Percentiles rank a stretch among this genome's conserved stretches.
Evolutionary conservation across 2,113 vertebrate species (phyloP).

Genomic region (Neogale vison): DNA sequence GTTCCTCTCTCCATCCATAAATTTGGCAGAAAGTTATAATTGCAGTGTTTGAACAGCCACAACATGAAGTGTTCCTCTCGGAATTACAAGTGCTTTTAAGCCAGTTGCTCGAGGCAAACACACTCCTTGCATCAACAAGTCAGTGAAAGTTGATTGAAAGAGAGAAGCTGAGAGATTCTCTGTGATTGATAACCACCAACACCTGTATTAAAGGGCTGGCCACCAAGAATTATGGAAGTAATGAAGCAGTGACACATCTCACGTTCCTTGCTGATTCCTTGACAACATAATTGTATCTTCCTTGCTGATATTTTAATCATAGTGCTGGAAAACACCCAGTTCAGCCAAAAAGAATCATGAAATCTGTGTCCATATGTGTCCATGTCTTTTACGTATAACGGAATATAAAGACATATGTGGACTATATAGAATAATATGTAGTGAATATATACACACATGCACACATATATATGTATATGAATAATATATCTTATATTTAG

Average conservation of each 20-base stretch:
- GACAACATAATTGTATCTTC: slow-evolving; percentile 79
- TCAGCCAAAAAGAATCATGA: slow-evolving; percentile 43
- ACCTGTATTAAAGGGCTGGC: slow-evolving; percentile 85
- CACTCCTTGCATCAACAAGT: slow-evolving; percentile 76
- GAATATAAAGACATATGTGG: background rate
- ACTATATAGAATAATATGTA: background rate
- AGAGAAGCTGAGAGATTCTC: slow-evolving; percentile 68
- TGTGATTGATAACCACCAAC: slow-evolving; percentile 85
- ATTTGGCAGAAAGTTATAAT: slow-evolving; percentile 85
- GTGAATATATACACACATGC: background rate
- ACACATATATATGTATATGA: background rate
- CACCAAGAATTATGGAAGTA: slow-evolving; percentile 82
- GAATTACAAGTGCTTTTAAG: slow-evolving; percentile 78
- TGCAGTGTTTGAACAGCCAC: slow-evolving; percentile 76
- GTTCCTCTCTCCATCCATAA: slow-evolving; percentile 77
- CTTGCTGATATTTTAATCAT: slow-evolving; percentile 80
- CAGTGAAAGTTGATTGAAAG: slow-evolving; percentile 64
- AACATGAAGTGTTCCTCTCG: slow-evolving; percentile 86
- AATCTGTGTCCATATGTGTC: background rate
- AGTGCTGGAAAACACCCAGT: slow-evolving; percentile 22
- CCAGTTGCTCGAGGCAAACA: slow-evolving; percentile 79
- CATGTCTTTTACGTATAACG: background rate
- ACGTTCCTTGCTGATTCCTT: slow-evolving; percentile 74
- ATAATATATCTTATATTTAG: background rate
- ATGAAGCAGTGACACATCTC: slow-evolving; percentile 78